Conservation (phyloP, 2,113 vertebrate species). For the Eclectus roratus region DNA sequence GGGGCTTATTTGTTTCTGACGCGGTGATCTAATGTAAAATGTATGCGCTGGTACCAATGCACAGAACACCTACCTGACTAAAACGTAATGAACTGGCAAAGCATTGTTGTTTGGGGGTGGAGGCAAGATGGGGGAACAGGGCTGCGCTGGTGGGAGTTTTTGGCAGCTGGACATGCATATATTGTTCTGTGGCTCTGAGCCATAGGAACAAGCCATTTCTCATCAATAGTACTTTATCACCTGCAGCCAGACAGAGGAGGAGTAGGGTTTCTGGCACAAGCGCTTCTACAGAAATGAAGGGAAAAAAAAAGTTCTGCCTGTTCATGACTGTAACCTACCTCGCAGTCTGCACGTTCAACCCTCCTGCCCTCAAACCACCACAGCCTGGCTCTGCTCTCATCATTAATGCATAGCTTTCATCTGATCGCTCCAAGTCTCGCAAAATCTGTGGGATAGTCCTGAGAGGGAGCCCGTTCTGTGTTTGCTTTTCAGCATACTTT, state of each 20-base stretch:
- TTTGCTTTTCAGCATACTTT: conserved; percentile 19
- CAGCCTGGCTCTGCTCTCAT: background rate
- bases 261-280: conserved; percentile 16
- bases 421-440: background rate
- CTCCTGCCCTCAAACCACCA: background rate
- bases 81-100: conserved; percentile 51
- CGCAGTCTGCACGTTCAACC: background rate
- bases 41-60: background rate
- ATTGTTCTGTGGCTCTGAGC: background rate
- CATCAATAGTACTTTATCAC: conserved; percentile 23
- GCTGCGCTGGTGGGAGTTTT: background rate
- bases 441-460: background rate
- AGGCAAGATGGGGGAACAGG: background rate
- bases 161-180: background rate
- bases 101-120: background rate
- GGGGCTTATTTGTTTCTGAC: conserved; percentile 45
- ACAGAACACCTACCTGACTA: conserved; percentile 24
- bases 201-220: conserved; percentile 43
- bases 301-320: background rate
- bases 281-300: background rate
- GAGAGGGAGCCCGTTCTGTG: background rate
- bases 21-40: conserved; percentile 56
- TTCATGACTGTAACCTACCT: conserved; percentile 3
- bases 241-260: background rate
- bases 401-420: background rate